Evolutionary conservation across 1,140 invertebrate species (phyloP).

Genomic region (Cotesia typhae): DNA sequence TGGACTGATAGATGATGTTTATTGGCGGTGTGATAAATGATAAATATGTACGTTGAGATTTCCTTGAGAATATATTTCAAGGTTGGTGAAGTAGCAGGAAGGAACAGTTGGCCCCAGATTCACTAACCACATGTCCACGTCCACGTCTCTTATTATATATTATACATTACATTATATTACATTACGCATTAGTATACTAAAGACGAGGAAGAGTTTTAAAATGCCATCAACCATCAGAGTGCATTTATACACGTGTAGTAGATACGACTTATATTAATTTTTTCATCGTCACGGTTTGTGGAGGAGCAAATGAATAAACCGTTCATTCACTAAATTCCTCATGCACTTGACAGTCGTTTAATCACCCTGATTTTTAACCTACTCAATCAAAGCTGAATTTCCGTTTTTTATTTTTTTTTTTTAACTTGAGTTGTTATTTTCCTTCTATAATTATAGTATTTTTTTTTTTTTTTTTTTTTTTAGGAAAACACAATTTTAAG

Average conservation of each 20-base stretch:
- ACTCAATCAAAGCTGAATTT: neutral
- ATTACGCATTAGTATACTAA: conserved; percentile 43
- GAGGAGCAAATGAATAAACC: conserved; percentile 55
- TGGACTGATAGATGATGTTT: too few relatives aligned
- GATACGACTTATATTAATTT: neutral
- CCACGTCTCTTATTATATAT: too few relatives aligned
- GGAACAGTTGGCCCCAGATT: conserved; percentile 61
- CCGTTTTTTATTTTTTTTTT: too few relatives aligned
- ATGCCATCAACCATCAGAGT: conserved; percentile 40
- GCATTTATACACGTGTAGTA: neutral
- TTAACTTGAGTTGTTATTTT: neutral
- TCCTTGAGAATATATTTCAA: conserved; percentile 61
- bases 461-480: too few relatives aligned
- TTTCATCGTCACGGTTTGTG: conserved; percentile 36
- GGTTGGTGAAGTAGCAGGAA: conserved; percentile 59
- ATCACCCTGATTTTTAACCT: neutral
- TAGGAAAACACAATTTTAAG: too few relatives aligned
- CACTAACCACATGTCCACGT: conserved; percentile 43
- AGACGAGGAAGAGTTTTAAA: conserved; percentile 44
- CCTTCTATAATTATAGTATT: too few relatives aligned
- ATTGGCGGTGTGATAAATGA: neutral
- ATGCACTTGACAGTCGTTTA: conserved; percentile 12
- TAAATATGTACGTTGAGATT: conserved; percentile 27
- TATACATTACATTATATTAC: too few relatives aligned
- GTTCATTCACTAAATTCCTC: conserved; percentile 44